Conservation (phyloP, 2,888 invertebrate genomes). For the Parapristionchus giblindavisi region DNA sequence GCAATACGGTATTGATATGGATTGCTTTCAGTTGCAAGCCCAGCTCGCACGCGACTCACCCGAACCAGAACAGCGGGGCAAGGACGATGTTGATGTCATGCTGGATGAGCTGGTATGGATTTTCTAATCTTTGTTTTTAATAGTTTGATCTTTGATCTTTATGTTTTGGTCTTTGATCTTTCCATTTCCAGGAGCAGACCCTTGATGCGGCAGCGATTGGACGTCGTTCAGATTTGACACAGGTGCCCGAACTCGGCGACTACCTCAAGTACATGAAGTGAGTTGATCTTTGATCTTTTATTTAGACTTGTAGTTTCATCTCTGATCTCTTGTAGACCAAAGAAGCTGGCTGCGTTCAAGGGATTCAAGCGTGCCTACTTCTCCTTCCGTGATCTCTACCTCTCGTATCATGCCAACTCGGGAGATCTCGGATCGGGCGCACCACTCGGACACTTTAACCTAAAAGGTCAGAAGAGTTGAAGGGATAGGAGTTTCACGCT, state of each 20-base stretch:
- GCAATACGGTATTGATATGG: neutral
- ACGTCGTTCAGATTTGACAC: conserved; percentile 81
- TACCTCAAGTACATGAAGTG: conserved; percentile 90
- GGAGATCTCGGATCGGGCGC: conserved; percentile 59
- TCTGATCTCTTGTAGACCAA: conserved; percentile 79
- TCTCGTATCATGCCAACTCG: conserved; percentile 64
- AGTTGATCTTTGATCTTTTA: conserved; percentile 64
- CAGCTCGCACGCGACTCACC: conserved; percentile 78
- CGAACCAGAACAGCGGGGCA: conserved; percentile 60
- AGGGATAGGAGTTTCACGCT: too few species aligned
- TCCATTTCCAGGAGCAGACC: conserved; percentile 58
- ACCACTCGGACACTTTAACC: conserved; percentile 63
- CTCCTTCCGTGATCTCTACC: conserved; percentile 82
- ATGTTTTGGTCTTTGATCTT: neutral
- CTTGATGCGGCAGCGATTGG: conserved; percentile 62
- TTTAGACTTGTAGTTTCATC: neutral
- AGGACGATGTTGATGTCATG: conserved; percentile 68
- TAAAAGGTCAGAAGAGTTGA: conserved; percentile 58
- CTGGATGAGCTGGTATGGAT: conserved; percentile 65
- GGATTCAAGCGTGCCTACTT: conserved; percentile 95
- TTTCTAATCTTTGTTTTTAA: neutral
- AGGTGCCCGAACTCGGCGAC: conserved; percentile 91
- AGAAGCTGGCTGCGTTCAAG: conserved; percentile 87
- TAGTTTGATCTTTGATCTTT: too few species aligned
- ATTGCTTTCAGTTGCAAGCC: conserved; percentile 81